These are phyloP conservation scores for Serripes groenlandicus DNA, from an alignment of 2,888 invertebrate species.

Conservation along the genomic window DNA sequence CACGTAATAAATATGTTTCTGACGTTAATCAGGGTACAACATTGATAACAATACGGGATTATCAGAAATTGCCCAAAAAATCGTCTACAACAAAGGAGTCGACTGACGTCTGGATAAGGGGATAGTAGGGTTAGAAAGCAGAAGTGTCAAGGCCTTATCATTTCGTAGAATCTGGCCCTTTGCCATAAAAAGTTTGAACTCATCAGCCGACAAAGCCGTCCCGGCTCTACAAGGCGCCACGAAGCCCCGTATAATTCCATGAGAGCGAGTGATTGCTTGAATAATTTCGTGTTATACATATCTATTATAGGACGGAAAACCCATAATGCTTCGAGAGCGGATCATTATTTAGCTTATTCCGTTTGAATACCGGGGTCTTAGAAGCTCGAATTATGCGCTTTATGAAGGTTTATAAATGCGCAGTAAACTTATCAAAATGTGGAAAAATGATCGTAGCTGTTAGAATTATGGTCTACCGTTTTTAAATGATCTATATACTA, in stretches of 20 bases:
- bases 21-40: no score
- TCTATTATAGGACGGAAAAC: slow-evolving; percentile 48
- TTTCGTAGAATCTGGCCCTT: not conserved
- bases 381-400: slow-evolving; percentile 59
- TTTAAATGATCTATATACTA: slow-evolving; percentile 65
- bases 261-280: slow-evolving; percentile 53
- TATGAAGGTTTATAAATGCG: slow-evolving; percentile 61
- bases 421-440: slow-evolving; percentile 69
- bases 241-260: slow-evolving; percentile 55
- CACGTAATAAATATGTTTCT: no score
- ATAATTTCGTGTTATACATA: slow-evolving; percentile 70
- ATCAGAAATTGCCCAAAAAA: no score
- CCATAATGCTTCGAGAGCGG: slow-evolving; percentile 1
- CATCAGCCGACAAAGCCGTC: slow-evolving; percentile 49
- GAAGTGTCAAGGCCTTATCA: slow-evolving; percentile 1
- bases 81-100: no score
- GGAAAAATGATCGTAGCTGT: slow-evolving; percentile 60
- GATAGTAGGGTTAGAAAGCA: no score
- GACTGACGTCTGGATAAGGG: no score
- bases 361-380: slow-evolving; percentile 60
- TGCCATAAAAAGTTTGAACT: slow-evolving; percentile 16
- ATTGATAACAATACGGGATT: no score
- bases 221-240: slow-evolving; percentile 59
- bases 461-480: slow-evolving; percentile 63
- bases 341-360: slow-evolving; percentile 48